Percentiles rank a stretch among this genome's conserved stretches.
These are phyloP conservation scores for Cnemophilus loriae DNA, from an alignment of 2,113 vertebrate species.

Conservation along the genomic window DNA sequence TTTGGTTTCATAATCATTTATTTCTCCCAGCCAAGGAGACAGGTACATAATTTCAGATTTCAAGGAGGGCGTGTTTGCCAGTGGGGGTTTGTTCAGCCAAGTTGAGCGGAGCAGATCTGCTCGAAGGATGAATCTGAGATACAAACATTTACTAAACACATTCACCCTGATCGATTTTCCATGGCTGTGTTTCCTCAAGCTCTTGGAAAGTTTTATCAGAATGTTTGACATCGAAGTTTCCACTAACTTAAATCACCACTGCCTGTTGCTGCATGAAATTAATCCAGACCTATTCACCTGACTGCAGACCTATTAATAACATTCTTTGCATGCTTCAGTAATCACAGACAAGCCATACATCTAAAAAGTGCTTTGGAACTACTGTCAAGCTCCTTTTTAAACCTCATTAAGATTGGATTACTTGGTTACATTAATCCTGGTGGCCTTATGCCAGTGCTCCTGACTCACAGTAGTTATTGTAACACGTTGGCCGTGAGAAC, in stretches of 20 bases:
- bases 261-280: conserved; percentile 10
- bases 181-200: neutral
- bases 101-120: neutral
- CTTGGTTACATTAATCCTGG: conserved; percentile 24
- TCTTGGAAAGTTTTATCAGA: neutral
- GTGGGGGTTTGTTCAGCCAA: neutral
- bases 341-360: conserved; percentile 15
- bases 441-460: neutral
- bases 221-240: neutral
- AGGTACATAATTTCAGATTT: neutral
- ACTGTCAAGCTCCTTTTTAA: conserved; percentile 47
- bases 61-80: neutral
- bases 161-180: neutral
- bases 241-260: neutral
- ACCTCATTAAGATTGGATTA: conserved; percentile 66
- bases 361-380: conserved; percentile 3
- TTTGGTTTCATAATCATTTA: neutral
- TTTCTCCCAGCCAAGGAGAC: neutral
- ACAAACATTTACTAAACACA: neutral
- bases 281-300: conserved; percentile 39
- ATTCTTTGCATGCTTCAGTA: conserved; percentile 61
- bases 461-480: conserved; percentile 1
- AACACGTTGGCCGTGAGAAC: neutral
- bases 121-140: neutral
- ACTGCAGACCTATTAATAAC: conserved; percentile 41